These are phyloP conservation scores for Dreissena rostriformis DNA, from an alignment of 1,140 invertebrate genomes.

Conservation along the genomic window DNA sequence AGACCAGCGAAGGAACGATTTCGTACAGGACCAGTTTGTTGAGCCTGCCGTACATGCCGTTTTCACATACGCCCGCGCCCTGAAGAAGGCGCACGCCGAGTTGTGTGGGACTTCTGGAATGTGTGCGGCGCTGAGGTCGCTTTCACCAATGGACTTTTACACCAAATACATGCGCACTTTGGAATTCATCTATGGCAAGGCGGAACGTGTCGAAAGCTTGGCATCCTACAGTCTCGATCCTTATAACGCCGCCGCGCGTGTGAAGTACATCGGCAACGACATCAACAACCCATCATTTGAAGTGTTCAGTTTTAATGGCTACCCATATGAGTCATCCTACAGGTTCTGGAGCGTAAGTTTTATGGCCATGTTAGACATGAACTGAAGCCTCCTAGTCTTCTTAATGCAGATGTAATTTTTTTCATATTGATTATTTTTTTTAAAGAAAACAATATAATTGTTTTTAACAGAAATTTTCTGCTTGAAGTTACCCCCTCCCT, in stretches of 20 bases:
- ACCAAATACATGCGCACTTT: conserved; percentile 79
- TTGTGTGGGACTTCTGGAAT: conserved; percentile 76
- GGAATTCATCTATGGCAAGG: conserved; percentile 76
- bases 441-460: too few species aligned
- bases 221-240: conserved; percentile 77
- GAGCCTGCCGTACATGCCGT: conserved; percentile 81
- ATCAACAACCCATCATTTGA: conserved; percentile 70
- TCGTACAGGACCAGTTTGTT: conserved; percentile 78
- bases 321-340: conserved; percentile 59
- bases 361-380: background rate
- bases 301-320: conserved; percentile 76
- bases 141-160: conserved; percentile 78
- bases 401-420: too few species aligned
- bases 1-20: conserved; percentile 57
- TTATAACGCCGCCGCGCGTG: conserved; percentile 76
- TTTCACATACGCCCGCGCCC: conserved; percentile 79
- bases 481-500: too few species aligned
- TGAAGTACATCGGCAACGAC: conserved; percentile 76
- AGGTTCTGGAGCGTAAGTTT: conserved; percentile 71
- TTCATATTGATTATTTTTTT: too few species aligned
- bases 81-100: conserved; percentile 78
- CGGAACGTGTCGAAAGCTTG: conserved; percentile 76
- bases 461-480: too few species aligned
- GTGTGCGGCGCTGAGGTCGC: conserved; percentile 72
- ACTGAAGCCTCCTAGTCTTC: too few species aligned